A percentile compares a stretch with the other conserved stretches of the same genome.
These are phyloP conservation scores for Megastigmus dorsalis DNA, from an alignment of 2,888 invertebrate species.

Conservation along the genomic window DNA sequence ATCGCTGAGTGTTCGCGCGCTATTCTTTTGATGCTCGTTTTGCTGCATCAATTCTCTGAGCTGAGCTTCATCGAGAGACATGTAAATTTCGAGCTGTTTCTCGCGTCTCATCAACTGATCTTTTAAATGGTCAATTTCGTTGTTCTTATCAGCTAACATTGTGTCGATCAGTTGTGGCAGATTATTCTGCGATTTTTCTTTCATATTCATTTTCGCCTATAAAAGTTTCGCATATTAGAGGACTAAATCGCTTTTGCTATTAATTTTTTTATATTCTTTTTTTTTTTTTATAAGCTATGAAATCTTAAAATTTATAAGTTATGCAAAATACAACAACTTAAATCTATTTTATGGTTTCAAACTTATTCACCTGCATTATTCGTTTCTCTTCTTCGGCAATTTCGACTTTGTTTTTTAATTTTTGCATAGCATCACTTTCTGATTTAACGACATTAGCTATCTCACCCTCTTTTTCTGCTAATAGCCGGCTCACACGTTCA, in stretches of 20 bases:
- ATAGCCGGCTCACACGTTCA: constrained; percentile 71
- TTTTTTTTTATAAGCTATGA: too few relatives aligned
- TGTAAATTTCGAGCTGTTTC: constrained; percentile 75
- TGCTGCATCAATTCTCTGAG: constrained; percentile 72
- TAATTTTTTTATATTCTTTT: too few relatives aligned
- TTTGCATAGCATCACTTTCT: constrained; percentile 68
- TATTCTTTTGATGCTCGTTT: constrained; percentile 76
- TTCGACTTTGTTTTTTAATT: constrained; percentile 69
- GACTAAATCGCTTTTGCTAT: too few relatives aligned
- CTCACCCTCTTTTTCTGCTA: constrained; percentile 72
- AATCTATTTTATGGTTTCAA: too few relatives aligned
- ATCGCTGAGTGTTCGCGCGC: constrained; percentile 83
- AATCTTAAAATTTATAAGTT: too few relatives aligned
- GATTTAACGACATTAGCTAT: constrained; percentile 67
- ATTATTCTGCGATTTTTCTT: constrained; percentile 72
- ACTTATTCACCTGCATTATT: constrained; percentile 67
- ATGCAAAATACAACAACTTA: too few relatives aligned
- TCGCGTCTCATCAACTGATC: constrained; percentile 78
- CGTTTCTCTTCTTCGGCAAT: constrained; percentile 70
- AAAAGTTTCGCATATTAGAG: too few relatives aligned
- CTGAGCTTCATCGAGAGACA: constrained; percentile 78
- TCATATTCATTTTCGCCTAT: constrained; percentile 64
- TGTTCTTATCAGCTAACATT: constrained; percentile 82
- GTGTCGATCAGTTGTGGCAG: constrained; percentile 79
- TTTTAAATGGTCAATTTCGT: constrained; percentile 80